These are phyloP conservation scores for Esox masquinongy DNA, from an alignment of 2,797 vertebrate species.

Conservation along the genomic window DNA sequence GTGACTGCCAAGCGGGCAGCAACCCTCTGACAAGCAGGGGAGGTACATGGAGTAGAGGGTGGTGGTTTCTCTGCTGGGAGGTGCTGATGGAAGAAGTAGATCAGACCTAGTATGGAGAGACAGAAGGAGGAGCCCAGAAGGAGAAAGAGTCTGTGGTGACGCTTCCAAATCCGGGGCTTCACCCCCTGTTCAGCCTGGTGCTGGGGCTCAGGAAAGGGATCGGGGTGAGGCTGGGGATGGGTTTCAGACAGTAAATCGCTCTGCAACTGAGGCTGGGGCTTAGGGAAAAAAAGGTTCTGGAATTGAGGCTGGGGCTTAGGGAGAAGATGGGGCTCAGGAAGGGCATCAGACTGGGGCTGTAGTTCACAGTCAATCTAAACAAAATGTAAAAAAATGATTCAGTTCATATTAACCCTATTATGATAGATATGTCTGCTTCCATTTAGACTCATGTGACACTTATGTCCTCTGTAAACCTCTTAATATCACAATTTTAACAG, in stretches of 20 bases:
- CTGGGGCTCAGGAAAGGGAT: slow-evolving; percentile 8
- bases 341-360: slow-evolving; percentile 15
- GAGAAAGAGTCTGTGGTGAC: slow-evolving; percentile 38
- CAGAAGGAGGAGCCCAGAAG: slow-evolving; percentile 48
- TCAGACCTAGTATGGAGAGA: slow-evolving; percentile 51
- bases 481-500: background rate
- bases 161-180: slow-evolving; percentile 25
- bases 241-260: background rate
- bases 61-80: slow-evolving; percentile 19
- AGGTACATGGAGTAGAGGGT: slow-evolving; percentile 71
- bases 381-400: background rate
- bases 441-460: background rate
- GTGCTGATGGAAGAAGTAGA: slow-evolving; percentile 44
- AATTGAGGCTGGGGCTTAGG: slow-evolving; percentile 6
- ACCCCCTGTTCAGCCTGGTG: background rate
- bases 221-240: background rate
- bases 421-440: background rate
- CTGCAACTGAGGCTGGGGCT: slow-evolving; percentile 2
- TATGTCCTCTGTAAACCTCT: background rate
- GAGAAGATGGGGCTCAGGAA: slow-evolving; percentile 5
- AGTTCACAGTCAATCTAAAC: background rate
- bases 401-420: background rate
- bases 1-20: slow-evolving; percentile 68
- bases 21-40: slow-evolving; percentile 66
- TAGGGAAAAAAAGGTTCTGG: background rate